Conservation (phyloP, 1,140 invertebrate species). For the Pectinophora gossypiella region DNA sequence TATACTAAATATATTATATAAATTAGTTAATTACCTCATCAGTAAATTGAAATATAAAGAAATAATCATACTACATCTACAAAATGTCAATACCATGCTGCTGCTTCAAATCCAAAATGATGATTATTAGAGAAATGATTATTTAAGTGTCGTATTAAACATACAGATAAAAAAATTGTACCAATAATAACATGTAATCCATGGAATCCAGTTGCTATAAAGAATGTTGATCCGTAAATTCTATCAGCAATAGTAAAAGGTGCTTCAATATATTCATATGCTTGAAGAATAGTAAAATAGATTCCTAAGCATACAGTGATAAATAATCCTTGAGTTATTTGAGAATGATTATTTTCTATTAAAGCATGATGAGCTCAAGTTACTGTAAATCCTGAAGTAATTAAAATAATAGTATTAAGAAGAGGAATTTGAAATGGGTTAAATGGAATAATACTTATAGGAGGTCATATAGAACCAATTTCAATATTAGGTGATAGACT, state of each 20-base stretch:
- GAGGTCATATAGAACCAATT: conserved; percentile 77
- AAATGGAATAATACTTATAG: conserved; percentile 76
- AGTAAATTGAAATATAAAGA: conserved; percentile 81
- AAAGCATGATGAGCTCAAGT: background rate
- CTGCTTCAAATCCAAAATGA: conserved; percentile 82
- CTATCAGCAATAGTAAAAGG: conserved; percentile 76
- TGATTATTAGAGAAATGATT: conserved; percentile 78
- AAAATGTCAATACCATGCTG: conserved; percentile 86
- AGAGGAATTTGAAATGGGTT: conserved; percentile 78
- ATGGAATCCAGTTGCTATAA: conserved; percentile 84
- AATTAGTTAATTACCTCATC: conserved; percentile 78
- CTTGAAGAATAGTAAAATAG: conserved; percentile 74
- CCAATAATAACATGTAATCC: conserved; percentile 84
- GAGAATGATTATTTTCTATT: conserved; percentile 42
- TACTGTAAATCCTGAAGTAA: conserved; percentile 25
- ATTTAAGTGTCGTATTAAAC: conserved; percentile 70
- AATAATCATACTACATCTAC: conserved; percentile 85
- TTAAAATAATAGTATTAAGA: conserved; percentile 79
- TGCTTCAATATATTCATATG: conserved; percentile 55
- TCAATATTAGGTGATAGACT: conserved; percentile 76
- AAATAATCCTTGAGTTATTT: conserved; percentile 60
- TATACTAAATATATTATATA: conserved; percentile 82
- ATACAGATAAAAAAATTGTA: conserved; percentile 78
- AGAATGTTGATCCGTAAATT: too few relatives aligned
- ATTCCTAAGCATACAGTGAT: conserved; percentile 76